Percentiles rank a stretch among this genome's conserved stretches.
These are phyloP conservation scores for Nicator chloris DNA, from an alignment of 2,113 vertebrate species.

Conservation along the genomic window DNA sequence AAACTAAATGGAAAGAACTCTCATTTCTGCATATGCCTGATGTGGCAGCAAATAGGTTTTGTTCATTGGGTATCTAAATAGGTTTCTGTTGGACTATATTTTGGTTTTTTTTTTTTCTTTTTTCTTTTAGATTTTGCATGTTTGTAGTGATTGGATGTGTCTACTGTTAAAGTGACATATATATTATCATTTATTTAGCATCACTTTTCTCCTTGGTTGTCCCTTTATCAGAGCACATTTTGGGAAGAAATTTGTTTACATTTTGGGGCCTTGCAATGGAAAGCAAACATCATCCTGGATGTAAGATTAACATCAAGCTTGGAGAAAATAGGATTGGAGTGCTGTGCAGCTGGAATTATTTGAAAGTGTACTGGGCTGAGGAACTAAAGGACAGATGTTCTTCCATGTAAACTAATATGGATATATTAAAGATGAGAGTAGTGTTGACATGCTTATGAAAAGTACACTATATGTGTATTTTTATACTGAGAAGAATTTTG, in stretches of 20 bases:
- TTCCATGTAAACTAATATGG: not conserved
- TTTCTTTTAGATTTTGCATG: not conserved
- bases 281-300: not conserved
- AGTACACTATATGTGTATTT: not conserved
- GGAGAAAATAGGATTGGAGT: conserved; percentile 6
- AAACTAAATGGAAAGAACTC: conserved; percentile 41
- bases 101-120: not conserved
- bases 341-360: not conserved
- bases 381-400: conserved; percentile 4
- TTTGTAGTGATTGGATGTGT: not conserved
- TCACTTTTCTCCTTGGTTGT: not conserved
- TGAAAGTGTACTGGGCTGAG: not conserved
- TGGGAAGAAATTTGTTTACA: not conserved
- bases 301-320: not conserved
- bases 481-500: not conserved
- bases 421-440: not conserved
- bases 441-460: not conserved
- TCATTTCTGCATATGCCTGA: conserved; percentile 40
- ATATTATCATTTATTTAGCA: not conserved
- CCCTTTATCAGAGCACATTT: not conserved
- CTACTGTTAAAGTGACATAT: not conserved
- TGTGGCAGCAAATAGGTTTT: conserved; percentile 1
- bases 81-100: not conserved
- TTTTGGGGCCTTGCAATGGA: not conserved
- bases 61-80: conserved; percentile 9